These are phyloP conservation scores for Thunnus thynnus DNA, from an alignment of 2,113 vertebrate species.

Conservation along the genomic window DNA sequence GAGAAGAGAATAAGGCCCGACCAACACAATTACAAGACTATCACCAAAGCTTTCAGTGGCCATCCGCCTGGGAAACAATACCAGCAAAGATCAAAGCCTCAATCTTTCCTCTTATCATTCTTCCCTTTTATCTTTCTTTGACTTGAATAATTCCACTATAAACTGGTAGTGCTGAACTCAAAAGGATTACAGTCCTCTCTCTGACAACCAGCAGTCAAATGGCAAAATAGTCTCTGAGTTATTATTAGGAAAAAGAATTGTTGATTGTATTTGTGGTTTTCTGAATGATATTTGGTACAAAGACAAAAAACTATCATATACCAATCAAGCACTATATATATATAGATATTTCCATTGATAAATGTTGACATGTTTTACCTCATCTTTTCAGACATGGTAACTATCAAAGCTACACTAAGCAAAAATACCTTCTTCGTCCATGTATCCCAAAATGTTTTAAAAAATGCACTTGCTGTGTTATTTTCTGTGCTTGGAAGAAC, in stretches of 20 bases:
- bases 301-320: no score
- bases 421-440: neutral
- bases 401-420: no score
- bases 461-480: no score
- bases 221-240: neutral
- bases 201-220: slow-evolving; percentile 19
- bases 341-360: no score
- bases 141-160: slow-evolving; percentile 15
- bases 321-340: no score
- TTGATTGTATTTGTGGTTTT: neutral
- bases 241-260: neutral
- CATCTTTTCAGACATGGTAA: no score
- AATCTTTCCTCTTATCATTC: slow-evolving; percentile 1
- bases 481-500: no score
- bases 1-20: neutral
- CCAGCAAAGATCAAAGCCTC: slow-evolving; percentile 39
- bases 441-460: neutral
- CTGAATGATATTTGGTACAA: neutral
- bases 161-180: slow-evolving; percentile 11
- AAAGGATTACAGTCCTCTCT: slow-evolving; percentile 40
- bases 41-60: neutral
- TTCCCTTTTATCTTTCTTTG: slow-evolving; percentile 25
- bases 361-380: no score
- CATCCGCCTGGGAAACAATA: neutral
- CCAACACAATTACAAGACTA: neutral